A percentile compares a stretch with the other conserved stretches of the same genome.
phyloP scores from a whole-genome alignment of 2,888 invertebrate species.

The Caenorhabditis parvicauda region DNA sequence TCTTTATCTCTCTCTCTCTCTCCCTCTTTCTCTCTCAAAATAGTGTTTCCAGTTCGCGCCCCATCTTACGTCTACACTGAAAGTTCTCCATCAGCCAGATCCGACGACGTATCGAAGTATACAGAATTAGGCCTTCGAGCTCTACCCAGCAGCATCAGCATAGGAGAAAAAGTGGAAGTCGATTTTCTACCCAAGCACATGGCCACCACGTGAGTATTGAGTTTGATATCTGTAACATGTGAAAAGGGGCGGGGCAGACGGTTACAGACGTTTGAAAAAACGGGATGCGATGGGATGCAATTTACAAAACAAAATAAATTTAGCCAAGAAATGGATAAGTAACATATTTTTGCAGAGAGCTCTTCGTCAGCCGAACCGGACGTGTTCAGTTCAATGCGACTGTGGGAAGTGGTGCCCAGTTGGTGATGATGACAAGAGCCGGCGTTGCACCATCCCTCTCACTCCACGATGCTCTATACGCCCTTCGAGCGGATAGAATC shows the following conservation, averaged over 20 bases:
- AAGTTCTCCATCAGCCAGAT: slow-evolving; percentile 17
- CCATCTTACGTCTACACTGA: slow-evolving; percentile 39
- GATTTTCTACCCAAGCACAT: slow-evolving; percentile 43
- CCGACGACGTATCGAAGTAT: slow-evolving; percentile 15
- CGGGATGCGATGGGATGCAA: not conserved
- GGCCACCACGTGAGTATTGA: slow-evolving; percentile 37
- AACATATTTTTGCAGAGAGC: slow-evolving; percentile 22
- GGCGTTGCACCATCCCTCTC: slow-evolving; percentile 84
- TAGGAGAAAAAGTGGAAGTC: slow-evolving; percentile 45
- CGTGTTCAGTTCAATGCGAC: slow-evolving; percentile 47
- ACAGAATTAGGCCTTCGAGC: slow-evolving; percentile 32
- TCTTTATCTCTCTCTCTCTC: slow-evolving; percentile 13
- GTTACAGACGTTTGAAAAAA: no score
- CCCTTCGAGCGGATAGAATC: slow-evolving; percentile 44
- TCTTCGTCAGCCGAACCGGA: slow-evolving; percentile 22
- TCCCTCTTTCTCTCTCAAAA: not conserved
- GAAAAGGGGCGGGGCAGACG: no score
- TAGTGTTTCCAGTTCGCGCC: slow-evolving; percentile 30
- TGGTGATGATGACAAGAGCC: slow-evolving; percentile 89
- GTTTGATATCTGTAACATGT: no score
- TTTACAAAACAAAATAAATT: not conserved
- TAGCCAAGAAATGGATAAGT: not conserved
- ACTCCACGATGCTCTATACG: slow-evolving; percentile 80
- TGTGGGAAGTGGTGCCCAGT: slow-evolving; percentile 56
- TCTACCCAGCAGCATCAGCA: slow-evolving; percentile 37